Evolutionary conservation across 2,888 invertebrate genomes (phyloP).

Genomic region (Patella pellucida): DNA sequence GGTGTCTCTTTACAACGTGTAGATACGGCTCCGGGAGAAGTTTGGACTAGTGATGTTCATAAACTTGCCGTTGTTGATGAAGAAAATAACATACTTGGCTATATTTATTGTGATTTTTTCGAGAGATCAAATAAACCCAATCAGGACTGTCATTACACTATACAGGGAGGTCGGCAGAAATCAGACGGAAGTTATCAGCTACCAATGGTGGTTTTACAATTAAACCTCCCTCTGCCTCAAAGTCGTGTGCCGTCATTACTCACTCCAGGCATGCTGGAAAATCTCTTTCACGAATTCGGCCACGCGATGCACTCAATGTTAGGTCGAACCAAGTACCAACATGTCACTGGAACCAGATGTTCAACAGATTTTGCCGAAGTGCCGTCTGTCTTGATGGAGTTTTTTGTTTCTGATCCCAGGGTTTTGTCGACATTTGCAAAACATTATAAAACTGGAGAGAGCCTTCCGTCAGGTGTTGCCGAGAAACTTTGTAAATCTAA

Average conservation of each 20-base stretch:
- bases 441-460: conserved; percentile 90
- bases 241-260: conserved; percentile 82
- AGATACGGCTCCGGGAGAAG: conserved; percentile 83
- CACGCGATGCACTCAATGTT: conserved; percentile 99
- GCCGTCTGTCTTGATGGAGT: conserved; percentile 98
- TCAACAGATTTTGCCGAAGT: conserved; percentile 98
- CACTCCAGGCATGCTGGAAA: conserved; percentile 89
- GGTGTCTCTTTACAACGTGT: conserved; percentile 84
- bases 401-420: conserved; percentile 90
- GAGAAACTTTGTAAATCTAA: conserved; percentile 87
- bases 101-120: conserved; percentile 98
- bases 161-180: conserved; percentile 88
- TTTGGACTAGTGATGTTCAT: conserved; percentile 90
- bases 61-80: conserved; percentile 90
- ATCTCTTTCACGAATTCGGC: conserved; percentile 98
- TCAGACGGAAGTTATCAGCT: conserved; percentile 85
- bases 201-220: conserved; percentile 93
- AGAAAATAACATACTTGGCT: conserved; percentile 85
- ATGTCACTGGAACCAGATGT: conserved; percentile 96
- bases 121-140: conserved; percentile 88
- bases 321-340: conserved; percentile 94
- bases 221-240: conserved; percentile 85
- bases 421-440: conserved; percentile 87
- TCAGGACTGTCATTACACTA: conserved; percentile 99
- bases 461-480: conserved; percentile 85